These are phyloP conservation scores for Lanistes nyassanus DNA, from an alignment of 1,140 invertebrate species.

Conservation along the genomic window DNA sequence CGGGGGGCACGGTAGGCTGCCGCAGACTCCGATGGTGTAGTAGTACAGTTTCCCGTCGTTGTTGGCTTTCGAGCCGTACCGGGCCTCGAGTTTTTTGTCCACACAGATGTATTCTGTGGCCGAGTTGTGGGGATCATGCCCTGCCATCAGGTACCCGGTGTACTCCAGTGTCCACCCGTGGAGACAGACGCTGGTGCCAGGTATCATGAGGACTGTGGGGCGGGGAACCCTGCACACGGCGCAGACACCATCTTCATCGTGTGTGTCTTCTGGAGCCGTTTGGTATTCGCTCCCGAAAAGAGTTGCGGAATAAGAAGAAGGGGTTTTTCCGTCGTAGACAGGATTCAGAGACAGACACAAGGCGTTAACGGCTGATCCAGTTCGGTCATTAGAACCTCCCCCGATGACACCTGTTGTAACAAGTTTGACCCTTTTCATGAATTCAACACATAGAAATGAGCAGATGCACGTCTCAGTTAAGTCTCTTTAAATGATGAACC, in stretches of 20 bases:
- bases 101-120: slow-evolving; percentile 35
- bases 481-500: too few relatives aligned
- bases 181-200: slow-evolving; percentile 39
- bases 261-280: neutral
- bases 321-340: neutral
- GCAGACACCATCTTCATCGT: neutral
- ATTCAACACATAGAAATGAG: too few relatives aligned
- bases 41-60: slow-evolving; percentile 40
- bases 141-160: slow-evolving; percentile 33
- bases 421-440: too few relatives aligned
- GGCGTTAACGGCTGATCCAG: neutral
- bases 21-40: slow-evolving; percentile 29
- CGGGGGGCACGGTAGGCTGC: slow-evolving; percentile 23
- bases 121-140: slow-evolving; percentile 12
- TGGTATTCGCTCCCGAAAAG: neutral
- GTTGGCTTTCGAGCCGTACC: slow-evolving; percentile 11
- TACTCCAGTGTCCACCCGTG: slow-evolving; percentile 41
- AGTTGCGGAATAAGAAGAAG: neutral
- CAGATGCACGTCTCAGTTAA: too few relatives aligned
- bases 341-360: neutral
- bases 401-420: slow-evolving; percentile 8
- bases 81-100: slow-evolving; percentile 36
- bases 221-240: neutral
- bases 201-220: slow-evolving; percentile 38
- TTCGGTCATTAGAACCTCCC: neutral